phyloP scores from a whole-genome alignment of 2,888 invertebrate species.

The Acronicta aceris region DNA sequence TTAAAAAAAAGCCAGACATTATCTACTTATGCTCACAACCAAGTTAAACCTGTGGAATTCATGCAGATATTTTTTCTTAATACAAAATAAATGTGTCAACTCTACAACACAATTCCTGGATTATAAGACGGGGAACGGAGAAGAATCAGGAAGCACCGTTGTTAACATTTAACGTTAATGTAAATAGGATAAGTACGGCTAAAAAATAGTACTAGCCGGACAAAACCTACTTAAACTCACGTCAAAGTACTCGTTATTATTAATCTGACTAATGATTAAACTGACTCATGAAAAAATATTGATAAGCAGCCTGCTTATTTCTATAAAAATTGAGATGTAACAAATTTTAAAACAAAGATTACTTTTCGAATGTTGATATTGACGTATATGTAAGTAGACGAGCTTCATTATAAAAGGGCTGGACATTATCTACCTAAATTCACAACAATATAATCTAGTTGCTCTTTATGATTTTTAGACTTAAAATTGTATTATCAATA shows the following conservation, averaged over 20 bases:
- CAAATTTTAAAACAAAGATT: too few relatives aligned
- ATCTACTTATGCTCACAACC: conserved; percentile 65
- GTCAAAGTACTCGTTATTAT: conserved; percentile 5
- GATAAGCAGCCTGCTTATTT: too few relatives aligned
- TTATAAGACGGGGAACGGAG: neutral
- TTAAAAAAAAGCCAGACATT: conserved; percentile 59
- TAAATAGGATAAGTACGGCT: conserved; percentile 37
- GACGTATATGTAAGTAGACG: conserved; percentile 40
- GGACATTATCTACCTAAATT: conserved; percentile 62
- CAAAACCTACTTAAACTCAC: conserved; percentile 57
- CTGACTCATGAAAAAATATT: too few relatives aligned
- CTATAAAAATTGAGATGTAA: too few relatives aligned
- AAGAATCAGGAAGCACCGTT: neutral
- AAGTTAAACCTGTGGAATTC: conserved; percentile 16
- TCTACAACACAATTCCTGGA: neutral
- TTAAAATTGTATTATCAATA: too few relatives aligned
- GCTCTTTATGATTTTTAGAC: neutral
- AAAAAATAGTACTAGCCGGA: conserved; percentile 34
- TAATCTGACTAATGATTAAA: too few relatives aligned
- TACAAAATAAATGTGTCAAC: neutral
- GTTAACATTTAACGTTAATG: conserved; percentile 19
- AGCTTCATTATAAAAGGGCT: conserved; percentile 48
- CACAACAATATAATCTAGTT: conserved; percentile 23
- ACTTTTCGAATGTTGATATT: neutral
- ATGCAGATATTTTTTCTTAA: neutral